phyloP scores from a whole-genome alignment of 2,797 vertebrate genomes.

The Microctenopoma stevenorrisi region DNA sequence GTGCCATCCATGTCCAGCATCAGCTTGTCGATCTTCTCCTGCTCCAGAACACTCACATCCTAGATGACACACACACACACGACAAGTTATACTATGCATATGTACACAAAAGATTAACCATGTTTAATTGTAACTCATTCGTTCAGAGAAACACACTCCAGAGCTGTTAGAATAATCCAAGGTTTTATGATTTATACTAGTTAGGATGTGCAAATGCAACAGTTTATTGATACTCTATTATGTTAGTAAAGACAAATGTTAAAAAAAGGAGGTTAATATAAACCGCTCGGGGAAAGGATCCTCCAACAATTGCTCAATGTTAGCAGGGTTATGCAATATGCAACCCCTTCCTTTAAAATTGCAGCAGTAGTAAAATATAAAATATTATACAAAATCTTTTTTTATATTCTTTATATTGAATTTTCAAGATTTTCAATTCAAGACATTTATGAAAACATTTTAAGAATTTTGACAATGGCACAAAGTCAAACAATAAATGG shows the following conservation, averaged over 20 bases:
- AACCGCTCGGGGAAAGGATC: neutral
- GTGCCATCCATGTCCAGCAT: conserved; percentile 99
- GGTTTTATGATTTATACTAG: conserved; percentile 11
- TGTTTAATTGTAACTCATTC: conserved; percentile 27
- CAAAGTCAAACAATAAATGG: conserved; percentile 82
- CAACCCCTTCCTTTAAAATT: conserved; percentile 1
- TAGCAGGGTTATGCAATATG: neutral
- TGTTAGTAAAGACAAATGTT: neutral
- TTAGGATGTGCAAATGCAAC: neutral
- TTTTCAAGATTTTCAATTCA: neutral
- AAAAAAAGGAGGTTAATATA: neutral
- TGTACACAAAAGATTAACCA: neutral
- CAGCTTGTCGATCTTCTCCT: conserved; percentile 95
- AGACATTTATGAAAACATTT: neutral
- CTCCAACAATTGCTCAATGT: conserved; percentile 12
- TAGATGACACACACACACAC: conserved; percentile 59
- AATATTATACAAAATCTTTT: too few species aligned
- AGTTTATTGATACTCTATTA: neutral
- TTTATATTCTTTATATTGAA: neutral
- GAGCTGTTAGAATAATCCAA: conserved; percentile 34
- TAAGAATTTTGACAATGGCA: conserved; percentile 19
- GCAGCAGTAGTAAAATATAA: neutral
- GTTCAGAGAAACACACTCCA: conserved; percentile 35
- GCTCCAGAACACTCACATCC: conserved; percentile 91
- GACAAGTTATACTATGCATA: neutral